Evolutionary conservation across 2,797 vertebrate genomes (phyloP).

Genomic region (Cheirogaleus major): DNA sequence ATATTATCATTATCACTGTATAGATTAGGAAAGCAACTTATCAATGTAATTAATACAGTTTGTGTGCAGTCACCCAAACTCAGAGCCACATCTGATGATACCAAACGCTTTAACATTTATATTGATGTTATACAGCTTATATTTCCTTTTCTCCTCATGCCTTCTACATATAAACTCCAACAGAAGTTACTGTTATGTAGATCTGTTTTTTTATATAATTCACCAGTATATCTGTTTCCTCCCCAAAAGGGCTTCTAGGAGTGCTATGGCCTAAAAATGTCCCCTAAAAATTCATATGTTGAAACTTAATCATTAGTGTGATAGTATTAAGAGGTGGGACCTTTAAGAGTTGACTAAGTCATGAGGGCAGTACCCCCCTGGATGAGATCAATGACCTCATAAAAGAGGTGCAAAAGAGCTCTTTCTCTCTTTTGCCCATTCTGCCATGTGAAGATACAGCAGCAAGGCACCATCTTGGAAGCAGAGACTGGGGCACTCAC

Average conservation of each 20-base stretch:
- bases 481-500: not conserved
- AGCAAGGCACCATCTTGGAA: not conserved
- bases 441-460: not conserved
- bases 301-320: not conserved
- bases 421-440: not conserved
- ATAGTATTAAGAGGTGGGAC: not conserved
- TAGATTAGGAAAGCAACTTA: not conserved
- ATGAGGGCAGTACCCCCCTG: not conserved
- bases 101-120: not conserved
- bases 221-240: not conserved
- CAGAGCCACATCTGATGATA: not conserved
- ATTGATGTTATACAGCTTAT: not conserved
- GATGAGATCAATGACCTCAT: not conserved
- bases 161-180: slow-evolving; percentile 1
- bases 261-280: not conserved
- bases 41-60: not conserved
- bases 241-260: not conserved
- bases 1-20: not conserved
- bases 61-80: not conserved
- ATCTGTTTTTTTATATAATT: not conserved
- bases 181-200: not conserved
- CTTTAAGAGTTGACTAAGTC: not conserved
- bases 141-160: not conserved
- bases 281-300: not conserved
- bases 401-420: too few relatives aligned